Conservation (phyloP, 2,888 invertebrate species). For the Dinocampus coccinellae region DNA sequence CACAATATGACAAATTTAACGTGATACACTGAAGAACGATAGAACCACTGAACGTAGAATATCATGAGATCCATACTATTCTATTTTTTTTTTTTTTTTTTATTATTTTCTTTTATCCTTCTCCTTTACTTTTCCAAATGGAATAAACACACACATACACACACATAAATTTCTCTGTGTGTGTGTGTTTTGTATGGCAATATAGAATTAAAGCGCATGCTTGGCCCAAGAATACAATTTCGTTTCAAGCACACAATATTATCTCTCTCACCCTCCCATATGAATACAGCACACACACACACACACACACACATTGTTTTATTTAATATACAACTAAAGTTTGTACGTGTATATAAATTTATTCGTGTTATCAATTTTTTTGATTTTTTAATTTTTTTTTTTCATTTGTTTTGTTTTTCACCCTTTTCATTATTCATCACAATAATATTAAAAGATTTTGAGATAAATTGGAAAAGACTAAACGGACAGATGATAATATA, state of each 20-base stretch:
- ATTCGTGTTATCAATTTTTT: no score
- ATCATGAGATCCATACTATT: not conserved
- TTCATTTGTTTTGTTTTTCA: no score
- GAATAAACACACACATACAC: not conserved
- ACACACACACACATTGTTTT: constrained; percentile 24
- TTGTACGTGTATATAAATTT: no score
- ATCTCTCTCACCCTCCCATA: not conserved
- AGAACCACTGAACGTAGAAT: not conserved
- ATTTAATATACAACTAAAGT: constrained; percentile 23
- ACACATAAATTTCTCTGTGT: constrained; percentile 1
- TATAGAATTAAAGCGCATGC: constrained; percentile 51
- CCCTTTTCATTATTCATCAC: no score
- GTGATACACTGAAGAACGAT: not conserved
- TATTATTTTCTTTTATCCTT: no score
- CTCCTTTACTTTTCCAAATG: no score
- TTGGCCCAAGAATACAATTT: constrained; percentile 49
- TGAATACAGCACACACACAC: not conserved
- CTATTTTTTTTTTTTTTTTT: not conserved
- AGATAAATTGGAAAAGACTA: not conserved
- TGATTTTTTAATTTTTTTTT: no score
- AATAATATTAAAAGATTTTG: not conserved
- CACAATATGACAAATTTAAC: not conserved
- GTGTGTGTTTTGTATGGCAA: not conserved
- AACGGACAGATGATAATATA: not conserved
- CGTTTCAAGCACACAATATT: constrained; percentile 13